Evolutionary conservation across 2,888 invertebrate species (phyloP).

Genomic region (Busseola fusca): DNA sequence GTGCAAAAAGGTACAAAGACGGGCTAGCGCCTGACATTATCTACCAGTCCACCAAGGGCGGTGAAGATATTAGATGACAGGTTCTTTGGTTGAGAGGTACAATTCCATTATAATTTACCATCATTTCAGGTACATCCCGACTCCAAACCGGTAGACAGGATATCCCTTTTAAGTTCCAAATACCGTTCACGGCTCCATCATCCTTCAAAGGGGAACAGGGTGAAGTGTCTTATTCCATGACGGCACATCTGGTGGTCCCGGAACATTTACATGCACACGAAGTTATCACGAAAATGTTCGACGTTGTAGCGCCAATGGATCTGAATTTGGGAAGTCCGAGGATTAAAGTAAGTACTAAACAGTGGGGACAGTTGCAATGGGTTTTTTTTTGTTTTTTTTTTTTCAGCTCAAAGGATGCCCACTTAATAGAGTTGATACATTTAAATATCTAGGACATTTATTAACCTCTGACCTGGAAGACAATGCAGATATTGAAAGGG

Average conservation of each 20-base stretch:
- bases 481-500: no score
- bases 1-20: no score
- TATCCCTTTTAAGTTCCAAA: conserved; percentile 73
- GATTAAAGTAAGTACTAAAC: conserved; percentile 62
- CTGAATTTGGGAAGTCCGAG: conserved; percentile 69
- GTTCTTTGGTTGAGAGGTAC: no score
- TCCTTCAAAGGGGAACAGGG: conserved; percentile 72
- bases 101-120: not conserved
- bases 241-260: conserved; percentile 66
- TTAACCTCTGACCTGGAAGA: no score
- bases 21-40: no score
- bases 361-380: no score
- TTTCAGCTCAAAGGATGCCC: no score
- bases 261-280: conserved; percentile 58
- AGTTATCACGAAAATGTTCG: conserved; percentile 64
- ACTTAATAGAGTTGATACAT: no score
- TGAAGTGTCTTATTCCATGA: conserved; percentile 67
- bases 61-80: no score
- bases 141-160: conserved; percentile 68
- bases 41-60: no score
- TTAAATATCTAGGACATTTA: no score
- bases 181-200: conserved; percentile 75
- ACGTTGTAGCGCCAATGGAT: conserved; percentile 76
- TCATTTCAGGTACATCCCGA: conserved; percentile 63
- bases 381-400: no score